Percentiles rank a stretch among this genome's conserved stretches.
Evolutionary conservation across 2,113 vertebrate genomes (phyloP).

Genomic region (Brachypodius melanocephalos): DNA sequence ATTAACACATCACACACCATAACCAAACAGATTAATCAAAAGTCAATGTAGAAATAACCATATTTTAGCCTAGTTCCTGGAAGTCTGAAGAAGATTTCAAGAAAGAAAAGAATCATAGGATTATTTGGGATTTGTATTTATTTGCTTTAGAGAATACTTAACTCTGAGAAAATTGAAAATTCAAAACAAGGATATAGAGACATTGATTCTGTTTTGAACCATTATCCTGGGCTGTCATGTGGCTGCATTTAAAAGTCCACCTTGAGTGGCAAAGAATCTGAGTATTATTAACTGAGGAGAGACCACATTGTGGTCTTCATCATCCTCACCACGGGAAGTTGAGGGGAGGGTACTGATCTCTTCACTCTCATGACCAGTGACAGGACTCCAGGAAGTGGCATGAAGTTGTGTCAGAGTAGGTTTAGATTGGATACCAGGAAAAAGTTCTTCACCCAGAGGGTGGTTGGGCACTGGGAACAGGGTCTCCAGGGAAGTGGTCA

Average conservation of each 20-base stretch:
- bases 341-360: not conserved
- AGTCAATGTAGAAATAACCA: not conserved
- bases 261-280: not conserved
- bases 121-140: not conserved
- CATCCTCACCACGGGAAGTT: not conserved
- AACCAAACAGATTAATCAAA: not conserved
- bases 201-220: not conserved
- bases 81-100: not conserved
- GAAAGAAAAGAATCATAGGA: not conserved
- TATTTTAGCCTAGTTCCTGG: not conserved
- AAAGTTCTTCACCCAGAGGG: not conserved
- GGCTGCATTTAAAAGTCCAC: not conserved
- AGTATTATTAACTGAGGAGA: not conserved
- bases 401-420: too few relatives aligned
- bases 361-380: not conserved
- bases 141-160: not conserved
- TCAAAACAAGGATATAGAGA: not conserved
- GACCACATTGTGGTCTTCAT: too few relatives aligned
- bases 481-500: not conserved
- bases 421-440: not conserved
- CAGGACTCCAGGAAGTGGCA: accelerated
- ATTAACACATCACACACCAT: accelerated
- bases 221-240: not conserved
- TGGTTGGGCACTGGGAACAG: accelerated
- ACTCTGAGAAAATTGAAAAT: not conserved